phyloP scores from a whole-genome alignment of 2,888 invertebrate species.

The Platynereis dumerilii region DNA sequence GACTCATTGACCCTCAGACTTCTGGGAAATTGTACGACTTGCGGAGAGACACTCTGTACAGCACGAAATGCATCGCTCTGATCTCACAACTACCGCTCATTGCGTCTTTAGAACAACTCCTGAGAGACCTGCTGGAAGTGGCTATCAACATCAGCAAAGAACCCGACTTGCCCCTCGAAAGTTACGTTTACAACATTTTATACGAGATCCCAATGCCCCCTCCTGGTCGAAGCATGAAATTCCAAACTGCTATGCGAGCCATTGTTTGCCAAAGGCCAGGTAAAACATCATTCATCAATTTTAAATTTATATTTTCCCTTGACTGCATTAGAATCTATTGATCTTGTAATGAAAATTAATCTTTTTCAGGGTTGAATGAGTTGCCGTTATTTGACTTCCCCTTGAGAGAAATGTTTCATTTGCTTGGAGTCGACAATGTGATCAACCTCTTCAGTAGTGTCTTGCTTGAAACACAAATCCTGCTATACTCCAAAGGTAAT shows the following conservation, averaged over 20 bases:
- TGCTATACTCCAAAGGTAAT: conserved; percentile 88
- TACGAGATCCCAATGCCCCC: conserved; percentile 92
- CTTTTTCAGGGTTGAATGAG: conserved; percentile 69
- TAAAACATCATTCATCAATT: conserved; percentile 29
- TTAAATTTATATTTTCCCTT: neutral
- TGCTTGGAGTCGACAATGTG: conserved; percentile 89
- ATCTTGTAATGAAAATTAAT: neutral
- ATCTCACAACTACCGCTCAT: conserved; percentile 87
- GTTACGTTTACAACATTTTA: conserved; percentile 92
- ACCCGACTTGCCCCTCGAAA: conserved; percentile 74
- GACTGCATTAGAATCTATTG: no score
- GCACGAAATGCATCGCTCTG: conserved; percentile 92
- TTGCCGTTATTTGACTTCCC: conserved; percentile 94
- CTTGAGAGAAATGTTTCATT: conserved; percentile 83
- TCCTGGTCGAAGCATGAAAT: conserved; percentile 82
- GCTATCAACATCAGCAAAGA: conserved; percentile 41
- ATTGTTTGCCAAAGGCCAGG: conserved; percentile 61
- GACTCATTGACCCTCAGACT: conserved; percentile 8
- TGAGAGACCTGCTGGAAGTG: conserved; percentile 52
- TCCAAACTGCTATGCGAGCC: conserved; percentile 62
- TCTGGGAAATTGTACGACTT: conserved; percentile 75
- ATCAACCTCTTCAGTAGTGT: conserved; percentile 94
- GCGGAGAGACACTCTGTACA: conserved; percentile 91
- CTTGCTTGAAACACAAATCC: conserved; percentile 93
- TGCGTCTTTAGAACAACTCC: conserved; percentile 44